These are phyloP conservation scores for Drosophila colorata DNA, from an alignment of 2,888 invertebrate species.

Conservation along the genomic window DNA sequence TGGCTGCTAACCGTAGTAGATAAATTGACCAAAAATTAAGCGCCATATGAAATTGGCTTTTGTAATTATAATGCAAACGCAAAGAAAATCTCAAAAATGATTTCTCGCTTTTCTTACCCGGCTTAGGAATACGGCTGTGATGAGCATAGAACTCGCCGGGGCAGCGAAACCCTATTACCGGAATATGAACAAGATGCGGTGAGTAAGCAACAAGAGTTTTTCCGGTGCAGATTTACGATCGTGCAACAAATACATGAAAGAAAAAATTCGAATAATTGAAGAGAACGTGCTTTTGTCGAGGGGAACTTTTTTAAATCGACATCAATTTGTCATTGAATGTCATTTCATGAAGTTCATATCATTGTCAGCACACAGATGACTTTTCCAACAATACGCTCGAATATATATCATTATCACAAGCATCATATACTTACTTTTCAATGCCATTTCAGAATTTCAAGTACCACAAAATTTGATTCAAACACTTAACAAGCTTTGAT, in stretches of 20 bases:
- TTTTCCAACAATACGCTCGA: no score
- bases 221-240: no score
- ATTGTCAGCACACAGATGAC: constrained; percentile 43
- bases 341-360: constrained; percentile 24
- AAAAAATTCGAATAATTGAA: no score
- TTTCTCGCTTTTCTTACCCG: constrained; percentile 60
- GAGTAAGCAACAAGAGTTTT: constrained; percentile 71
- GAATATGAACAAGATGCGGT: constrained; percentile 85
- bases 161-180: constrained; percentile 85
- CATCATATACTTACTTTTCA: constrained; percentile 7
- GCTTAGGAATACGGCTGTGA: constrained; percentile 85
- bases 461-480: constrained; percentile 14
- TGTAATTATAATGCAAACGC: constrained; percentile 11
- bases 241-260: neutral
- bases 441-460: constrained; percentile 20
- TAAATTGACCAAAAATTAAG: constrained; percentile 31
- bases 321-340: constrained; percentile 5
- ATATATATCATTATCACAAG: no score
- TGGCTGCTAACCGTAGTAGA: constrained; percentile 70
- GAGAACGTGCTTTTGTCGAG: neutral
- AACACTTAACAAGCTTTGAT: constrained; percentile 49
- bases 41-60: constrained; percentile 14
- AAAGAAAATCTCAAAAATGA: constrained; percentile 39
- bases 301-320: neutral
- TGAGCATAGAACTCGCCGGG: constrained; percentile 85